Evolutionary conservation across 2,888 invertebrate genomes (phyloP).

Genomic region (Autographa gamma): DNA sequence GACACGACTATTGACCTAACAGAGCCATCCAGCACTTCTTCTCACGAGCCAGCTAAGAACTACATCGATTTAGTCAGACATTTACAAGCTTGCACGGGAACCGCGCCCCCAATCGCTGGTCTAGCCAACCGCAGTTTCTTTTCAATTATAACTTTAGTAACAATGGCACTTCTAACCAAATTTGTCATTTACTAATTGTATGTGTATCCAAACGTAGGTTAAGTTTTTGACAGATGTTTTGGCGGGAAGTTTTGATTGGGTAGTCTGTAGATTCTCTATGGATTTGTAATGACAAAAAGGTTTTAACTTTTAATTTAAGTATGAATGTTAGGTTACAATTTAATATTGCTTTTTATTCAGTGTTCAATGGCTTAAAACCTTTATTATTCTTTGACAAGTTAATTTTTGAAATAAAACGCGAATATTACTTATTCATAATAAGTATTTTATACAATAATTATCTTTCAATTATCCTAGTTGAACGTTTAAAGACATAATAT

Average conservation of each 20-base stretch:
- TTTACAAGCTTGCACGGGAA: conserved; percentile 75
- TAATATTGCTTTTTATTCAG: not conserved
- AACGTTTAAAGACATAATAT: too few species aligned
- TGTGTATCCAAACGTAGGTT: conserved; percentile 36
- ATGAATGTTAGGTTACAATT: not conserved
- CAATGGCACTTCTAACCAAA: conserved; percentile 67
- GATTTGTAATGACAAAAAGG: not conserved
- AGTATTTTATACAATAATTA: too few species aligned
- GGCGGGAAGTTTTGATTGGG: conserved; percentile 35
- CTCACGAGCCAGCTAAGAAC: conserved; percentile 82
- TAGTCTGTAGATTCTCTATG: not conserved
- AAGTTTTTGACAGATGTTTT: conserved; percentile 40
- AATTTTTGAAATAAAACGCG: not conserved
- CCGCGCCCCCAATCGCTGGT: conserved; percentile 62
- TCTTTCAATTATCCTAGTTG: too few species aligned
- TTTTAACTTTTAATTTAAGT: not conserved
- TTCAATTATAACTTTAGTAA: conserved; percentile 69
- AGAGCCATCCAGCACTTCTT: conserved; percentile 73
- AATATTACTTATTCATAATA: not conserved
- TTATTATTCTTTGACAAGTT: not conserved
- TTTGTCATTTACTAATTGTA: conserved; percentile 63
- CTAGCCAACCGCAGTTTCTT: conserved; percentile 64
- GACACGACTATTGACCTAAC: conserved; percentile 89
- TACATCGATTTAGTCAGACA: conserved; percentile 88
- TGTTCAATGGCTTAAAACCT: not conserved